phyloP scores from a whole-genome alignment of 1,140 invertebrate species.

The Conus ventricosus region DNA sequence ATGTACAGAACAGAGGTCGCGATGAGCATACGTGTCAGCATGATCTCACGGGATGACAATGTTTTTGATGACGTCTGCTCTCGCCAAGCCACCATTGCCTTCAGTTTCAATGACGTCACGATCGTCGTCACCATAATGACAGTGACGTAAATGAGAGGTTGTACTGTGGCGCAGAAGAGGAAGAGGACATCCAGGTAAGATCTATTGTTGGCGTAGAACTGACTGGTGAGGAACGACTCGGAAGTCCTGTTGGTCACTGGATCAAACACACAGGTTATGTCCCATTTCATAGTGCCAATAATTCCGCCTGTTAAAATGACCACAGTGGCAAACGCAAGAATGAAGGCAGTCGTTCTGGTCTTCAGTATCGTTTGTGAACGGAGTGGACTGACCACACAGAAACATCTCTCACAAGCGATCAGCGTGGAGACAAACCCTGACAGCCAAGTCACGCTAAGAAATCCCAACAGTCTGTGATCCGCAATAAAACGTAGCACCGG shows the following conservation, averaged over 20 bases:
- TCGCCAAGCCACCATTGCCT: not conserved
- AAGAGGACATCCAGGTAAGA: not conserved
- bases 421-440: not conserved
- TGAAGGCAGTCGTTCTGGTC: not conserved
- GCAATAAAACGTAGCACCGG: not conserved
- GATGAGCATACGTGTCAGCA: not conserved
- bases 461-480: not conserved
- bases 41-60: not conserved
- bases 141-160: not conserved
- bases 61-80: not conserved
- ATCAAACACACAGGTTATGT: not conserved
- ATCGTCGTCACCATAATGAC: not conserved
- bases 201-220: not conserved
- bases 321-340: not conserved
- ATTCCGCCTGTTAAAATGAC: not conserved
- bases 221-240: not conserved
- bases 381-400: not conserved
- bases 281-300: not conserved
- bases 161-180: not conserved
- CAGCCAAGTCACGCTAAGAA: not conserved
- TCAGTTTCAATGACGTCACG: not conserved
- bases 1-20: not conserved
- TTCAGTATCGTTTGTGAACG: not conserved
- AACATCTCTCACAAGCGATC: constrained; percentile 9
- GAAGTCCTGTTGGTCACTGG: not conserved